Evolutionary conservation across 2,113 vertebrate species (phyloP).

Genomic region (Saguinus midas): DNA sequence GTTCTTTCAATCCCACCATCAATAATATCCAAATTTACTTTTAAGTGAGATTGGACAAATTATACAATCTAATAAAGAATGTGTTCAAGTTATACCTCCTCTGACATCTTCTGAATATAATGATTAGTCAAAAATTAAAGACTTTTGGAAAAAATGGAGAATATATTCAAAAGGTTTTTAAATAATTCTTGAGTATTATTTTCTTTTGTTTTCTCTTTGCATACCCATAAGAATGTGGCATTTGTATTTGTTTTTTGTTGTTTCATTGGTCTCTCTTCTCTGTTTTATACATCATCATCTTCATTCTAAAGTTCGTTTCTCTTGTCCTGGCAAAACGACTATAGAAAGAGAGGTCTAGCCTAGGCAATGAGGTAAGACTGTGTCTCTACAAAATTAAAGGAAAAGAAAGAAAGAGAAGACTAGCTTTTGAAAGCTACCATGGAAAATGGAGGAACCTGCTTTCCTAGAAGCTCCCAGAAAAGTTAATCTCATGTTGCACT

Average conservation of each 20-base stretch:
- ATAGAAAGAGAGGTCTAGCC: not conserved
- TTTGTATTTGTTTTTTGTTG: not conserved
- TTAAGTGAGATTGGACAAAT: conserved; percentile 23
- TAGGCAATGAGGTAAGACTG: too few relatives aligned
- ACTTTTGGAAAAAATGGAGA: conserved; percentile 17
- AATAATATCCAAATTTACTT: conserved; percentile 28
- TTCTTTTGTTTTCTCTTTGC: conserved; percentile 9
- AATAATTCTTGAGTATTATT: conserved; percentile 19
- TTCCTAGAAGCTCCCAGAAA: not conserved
- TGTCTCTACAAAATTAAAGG: too few relatives aligned
- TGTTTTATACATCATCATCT: not conserved
- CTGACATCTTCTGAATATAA: conserved; percentile 8
- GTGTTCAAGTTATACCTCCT: not conserved
- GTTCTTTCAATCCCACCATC: not conserved
- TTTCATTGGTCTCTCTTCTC: not conserved
- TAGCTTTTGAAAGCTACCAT: not conserved
- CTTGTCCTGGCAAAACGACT: not conserved
- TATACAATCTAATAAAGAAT: not conserved
- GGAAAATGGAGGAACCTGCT: not conserved
- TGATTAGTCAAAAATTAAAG: conserved; percentile 39
- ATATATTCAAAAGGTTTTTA: conserved; percentile 4
- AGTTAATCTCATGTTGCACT: not conserved
- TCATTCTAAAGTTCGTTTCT: not conserved
- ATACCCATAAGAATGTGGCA: conserved; percentile 14
- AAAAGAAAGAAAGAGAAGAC: too few relatives aligned